Evolutionary conservation across 37 sponge, comb jelly and placozoan genomes (phyloP).

Genomic region (Beroe ovata): DNA sequence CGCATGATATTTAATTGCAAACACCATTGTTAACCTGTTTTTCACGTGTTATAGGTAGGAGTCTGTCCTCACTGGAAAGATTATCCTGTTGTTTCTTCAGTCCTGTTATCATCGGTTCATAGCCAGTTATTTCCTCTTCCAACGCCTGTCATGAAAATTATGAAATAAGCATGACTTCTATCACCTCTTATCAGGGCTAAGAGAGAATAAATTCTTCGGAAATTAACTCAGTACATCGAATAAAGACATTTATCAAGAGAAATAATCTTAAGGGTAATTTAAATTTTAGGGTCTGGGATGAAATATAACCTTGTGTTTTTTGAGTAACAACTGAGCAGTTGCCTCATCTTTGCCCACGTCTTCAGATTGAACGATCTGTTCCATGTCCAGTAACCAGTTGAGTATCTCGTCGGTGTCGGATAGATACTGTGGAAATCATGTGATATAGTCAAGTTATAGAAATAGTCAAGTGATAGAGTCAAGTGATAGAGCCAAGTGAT

Average conservation of each 20-base stretch:
- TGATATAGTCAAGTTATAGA: too few relatives aligned
- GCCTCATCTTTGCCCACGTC: slow-evolving; percentile 86
- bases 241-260: too few relatives aligned
- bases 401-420: slow-evolving; percentile 74
- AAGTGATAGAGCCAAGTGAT: too few relatives aligned
- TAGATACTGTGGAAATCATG: slow-evolving; percentile 9
- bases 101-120: slow-evolving; percentile 23
- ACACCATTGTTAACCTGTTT: too few relatives aligned
- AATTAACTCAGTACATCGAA: too few relatives aligned
- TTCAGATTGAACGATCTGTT: slow-evolving; percentile 76
- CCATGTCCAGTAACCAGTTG: slow-evolving; percentile 82
- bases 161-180: too few relatives aligned
- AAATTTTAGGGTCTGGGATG: background rate
- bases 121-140: slow-evolving; percentile 16
- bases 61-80: slow-evolving; percentile 18
- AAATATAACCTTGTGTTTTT: slow-evolving; percentile 81
- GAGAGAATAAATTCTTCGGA: too few relatives aligned
- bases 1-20: too few relatives aligned
- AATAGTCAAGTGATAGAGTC: too few relatives aligned
- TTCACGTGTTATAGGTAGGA: slow-evolving; percentile 10
- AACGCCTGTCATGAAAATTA: too few relatives aligned
- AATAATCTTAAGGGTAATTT: background rate
- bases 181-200: too few relatives aligned
- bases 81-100: slow-evolving; percentile 33
- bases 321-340: slow-evolving; percentile 84